Conservation (phyloP, 2,888 invertebrate species). For the Oeneis ivallda region DNA sequence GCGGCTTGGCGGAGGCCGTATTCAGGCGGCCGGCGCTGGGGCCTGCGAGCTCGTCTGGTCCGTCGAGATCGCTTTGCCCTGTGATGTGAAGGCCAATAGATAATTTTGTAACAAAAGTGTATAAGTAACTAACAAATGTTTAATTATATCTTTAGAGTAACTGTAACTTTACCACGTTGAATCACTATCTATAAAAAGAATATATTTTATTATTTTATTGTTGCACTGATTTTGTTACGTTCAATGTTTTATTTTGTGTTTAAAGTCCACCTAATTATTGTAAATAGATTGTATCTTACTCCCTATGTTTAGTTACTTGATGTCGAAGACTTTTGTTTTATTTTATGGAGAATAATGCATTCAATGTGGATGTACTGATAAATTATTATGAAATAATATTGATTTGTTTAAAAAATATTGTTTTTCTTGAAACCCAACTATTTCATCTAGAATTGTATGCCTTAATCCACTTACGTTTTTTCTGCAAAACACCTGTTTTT, state of each 20-base stretch:
- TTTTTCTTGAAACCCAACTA: slow-evolving; percentile 45
- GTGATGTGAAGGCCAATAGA: slow-evolving; percentile 80
- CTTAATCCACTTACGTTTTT: no score
- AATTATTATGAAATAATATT: slow-evolving; percentile 80
- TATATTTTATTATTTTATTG: slow-evolving; percentile 77
- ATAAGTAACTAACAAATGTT: slow-evolving; percentile 71
- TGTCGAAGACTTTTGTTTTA: slow-evolving; percentile 75
- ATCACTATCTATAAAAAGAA: slow-evolving; percentile 62
- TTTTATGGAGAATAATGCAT: slow-evolving; percentile 69
- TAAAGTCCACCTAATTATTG: slow-evolving; percentile 69
- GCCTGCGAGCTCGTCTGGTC: slow-evolving; percentile 45
- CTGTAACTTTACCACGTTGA: slow-evolving; percentile 77
- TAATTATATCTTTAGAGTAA: slow-evolving; percentile 70
- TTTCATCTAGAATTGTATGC: background rate
- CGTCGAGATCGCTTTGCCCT: slow-evolving; percentile 72
- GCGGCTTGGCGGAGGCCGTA: background rate
- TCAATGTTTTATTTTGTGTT: slow-evolving; percentile 78
- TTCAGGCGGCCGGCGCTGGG: background rate
- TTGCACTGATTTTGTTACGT: slow-evolving; percentile 80
- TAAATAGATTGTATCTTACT: slow-evolving; percentile 73
- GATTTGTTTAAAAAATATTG: slow-evolving; percentile 74
- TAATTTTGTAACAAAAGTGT: slow-evolving; percentile 77
- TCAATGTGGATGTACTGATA: slow-evolving; percentile 81
- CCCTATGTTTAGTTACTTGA: slow-evolving; percentile 69
- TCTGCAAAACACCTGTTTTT: no score